Evolutionary conservation across 2,888 invertebrate genomes (phyloP), one percentile per base, ranked within the genome.

Genomic region (Habrosyne pyritoides): DNA sequence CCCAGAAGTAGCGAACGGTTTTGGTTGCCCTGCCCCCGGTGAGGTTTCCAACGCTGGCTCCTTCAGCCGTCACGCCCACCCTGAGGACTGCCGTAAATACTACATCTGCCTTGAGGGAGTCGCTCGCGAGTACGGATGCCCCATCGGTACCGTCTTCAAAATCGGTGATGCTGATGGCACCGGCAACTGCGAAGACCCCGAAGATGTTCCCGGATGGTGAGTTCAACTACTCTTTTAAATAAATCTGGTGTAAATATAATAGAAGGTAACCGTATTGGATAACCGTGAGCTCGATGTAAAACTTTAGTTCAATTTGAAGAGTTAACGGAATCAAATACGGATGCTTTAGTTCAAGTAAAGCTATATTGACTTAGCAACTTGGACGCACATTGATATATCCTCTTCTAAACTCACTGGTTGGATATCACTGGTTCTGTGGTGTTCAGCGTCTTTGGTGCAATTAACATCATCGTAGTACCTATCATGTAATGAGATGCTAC

Each of bases 151-250:
- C 56, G 98, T 98, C 53, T 98, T 98, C 96, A 97, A 98, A 90
- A 98, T 98, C 89, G 98, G 98, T 60, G 97, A 97, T 80, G 92
- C 95, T 78, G 98, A 98, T 73, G 98, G 97, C 78, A 96, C 96
- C 73, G 98, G 98, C 70, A 97, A 97, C 94, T 98, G 98, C 90
- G 97, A 97, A 91, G 98, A 98, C 84, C 98, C 98, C 69, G 98
- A 98, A 93, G 97, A 98, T 87, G 98, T 98, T 93, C 97, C 96
- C 89, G 98, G 98, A 95, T 98, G 98, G 98, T 97, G 90, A 96
- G 97, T 94, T 36, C 54, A 26, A 24, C 22, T 33, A 46, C 22
- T 49, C 18, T 8, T 21, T 21, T 26, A 28, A 14, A 48, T 30
- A 12, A 30, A n/a, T n/a, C 33, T 42, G 14, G 18, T 42, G 42